Percentiles rank a stretch among this genome's conserved stretches.
Conservation (phyloP, 2,113 vertebrate genomes). For the Lipophrys pholis region DNA sequence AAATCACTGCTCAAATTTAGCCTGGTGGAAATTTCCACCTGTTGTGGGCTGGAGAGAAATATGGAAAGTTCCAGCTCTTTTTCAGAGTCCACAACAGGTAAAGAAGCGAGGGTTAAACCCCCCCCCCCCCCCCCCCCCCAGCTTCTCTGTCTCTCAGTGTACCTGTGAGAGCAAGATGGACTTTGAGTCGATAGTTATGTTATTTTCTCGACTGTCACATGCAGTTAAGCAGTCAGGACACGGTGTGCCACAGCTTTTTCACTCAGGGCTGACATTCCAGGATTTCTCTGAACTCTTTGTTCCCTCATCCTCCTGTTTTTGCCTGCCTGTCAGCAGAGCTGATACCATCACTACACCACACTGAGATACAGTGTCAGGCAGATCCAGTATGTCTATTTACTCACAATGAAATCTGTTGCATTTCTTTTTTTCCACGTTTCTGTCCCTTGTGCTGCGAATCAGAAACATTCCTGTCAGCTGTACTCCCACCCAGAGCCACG, state of each 20-base stretch:
- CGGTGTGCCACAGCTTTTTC: slow-evolving; percentile 58
- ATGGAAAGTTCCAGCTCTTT: slow-evolving; percentile 55
- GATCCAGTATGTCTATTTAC: background rate
- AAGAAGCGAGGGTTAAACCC: background rate
- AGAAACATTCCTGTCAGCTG: slow-evolving; percentile 48
- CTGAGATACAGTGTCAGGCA: background rate
- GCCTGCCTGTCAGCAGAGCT: slow-evolving; percentile 27
- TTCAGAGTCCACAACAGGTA: slow-evolving; percentile 47
- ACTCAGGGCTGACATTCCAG: slow-evolving; percentile 74
- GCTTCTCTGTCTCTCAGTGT: slow-evolving; percentile 21
- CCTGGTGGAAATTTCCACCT: slow-evolving; percentile 63
- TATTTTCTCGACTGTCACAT: slow-evolving; percentile 59
- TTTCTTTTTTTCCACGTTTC: background rate
- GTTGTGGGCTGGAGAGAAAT: slow-evolving; percentile 45
- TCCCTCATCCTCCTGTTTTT: background rate
- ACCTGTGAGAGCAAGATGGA: background rate
- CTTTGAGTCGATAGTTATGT: slow-evolving; percentile 45
- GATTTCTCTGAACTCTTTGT: slow-evolving; percentile 49
- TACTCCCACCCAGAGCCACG: background rate
- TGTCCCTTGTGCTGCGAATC: background rate
- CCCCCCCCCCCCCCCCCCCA: background rate
- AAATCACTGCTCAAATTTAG: slow-evolving; percentile 40
- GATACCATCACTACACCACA: background rate
- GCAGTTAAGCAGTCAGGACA: slow-evolving; percentile 49
- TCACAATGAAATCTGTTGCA: background rate